Percentiles rank a stretch among this genome's conserved stretches.
These are phyloP conservation scores for Streblospio benedicti DNA, from an alignment of 1,140 invertebrate genomes.

Conservation along the genomic window DNA sequence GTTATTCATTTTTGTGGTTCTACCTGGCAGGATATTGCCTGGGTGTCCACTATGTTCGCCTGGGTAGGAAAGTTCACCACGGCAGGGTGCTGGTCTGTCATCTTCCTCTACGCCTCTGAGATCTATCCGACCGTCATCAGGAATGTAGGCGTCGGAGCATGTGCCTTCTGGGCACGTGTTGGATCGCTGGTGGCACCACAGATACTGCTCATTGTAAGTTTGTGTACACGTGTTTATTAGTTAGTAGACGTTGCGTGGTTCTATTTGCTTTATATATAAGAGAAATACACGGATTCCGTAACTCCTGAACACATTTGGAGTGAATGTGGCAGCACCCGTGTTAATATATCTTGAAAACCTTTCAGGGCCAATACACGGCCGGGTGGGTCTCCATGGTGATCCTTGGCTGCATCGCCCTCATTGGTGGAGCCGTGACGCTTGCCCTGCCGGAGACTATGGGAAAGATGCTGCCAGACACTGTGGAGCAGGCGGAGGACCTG, in stretches of 20 bases:
- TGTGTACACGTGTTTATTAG: too few species aligned
- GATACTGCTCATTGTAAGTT: slow-evolving; percentile 23
- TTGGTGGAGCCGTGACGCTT: slow-evolving; percentile 15
- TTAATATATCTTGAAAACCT: neutral
- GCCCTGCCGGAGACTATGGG: slow-evolving; percentile 30
- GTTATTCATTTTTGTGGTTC: neutral
- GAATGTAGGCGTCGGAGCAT: slow-evolving; percentile 16
- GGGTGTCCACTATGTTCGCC: neutral
- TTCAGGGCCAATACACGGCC: slow-evolving; percentile 19
- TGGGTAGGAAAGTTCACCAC: neutral
- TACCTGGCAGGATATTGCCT: neutral
- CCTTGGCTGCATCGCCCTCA: slow-evolving; percentile 20
- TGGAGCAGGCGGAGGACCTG: slow-evolving; percentile 25
- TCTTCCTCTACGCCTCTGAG: slow-evolving; percentile 10
- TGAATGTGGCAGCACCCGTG: too few species aligned
- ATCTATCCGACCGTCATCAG: slow-evolving; percentile 14
- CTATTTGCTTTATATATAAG: too few species aligned
- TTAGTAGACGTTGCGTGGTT: neutral
- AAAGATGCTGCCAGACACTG: slow-evolving; percentile 25
- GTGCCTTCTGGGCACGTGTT: slow-evolving; percentile 22
- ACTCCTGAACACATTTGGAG: too few species aligned
- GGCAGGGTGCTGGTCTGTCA: neutral
- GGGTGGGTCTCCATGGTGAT: slow-evolving; percentile 17
- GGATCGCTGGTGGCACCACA: slow-evolving; percentile 28
- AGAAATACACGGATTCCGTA: too few species aligned